A percentile compares a stretch with the other conserved stretches of the same genome.
phyloP scores from a whole-genome alignment of 2,113 vertebrate genomes.

The Takifugu bimaculatus region DNA sequence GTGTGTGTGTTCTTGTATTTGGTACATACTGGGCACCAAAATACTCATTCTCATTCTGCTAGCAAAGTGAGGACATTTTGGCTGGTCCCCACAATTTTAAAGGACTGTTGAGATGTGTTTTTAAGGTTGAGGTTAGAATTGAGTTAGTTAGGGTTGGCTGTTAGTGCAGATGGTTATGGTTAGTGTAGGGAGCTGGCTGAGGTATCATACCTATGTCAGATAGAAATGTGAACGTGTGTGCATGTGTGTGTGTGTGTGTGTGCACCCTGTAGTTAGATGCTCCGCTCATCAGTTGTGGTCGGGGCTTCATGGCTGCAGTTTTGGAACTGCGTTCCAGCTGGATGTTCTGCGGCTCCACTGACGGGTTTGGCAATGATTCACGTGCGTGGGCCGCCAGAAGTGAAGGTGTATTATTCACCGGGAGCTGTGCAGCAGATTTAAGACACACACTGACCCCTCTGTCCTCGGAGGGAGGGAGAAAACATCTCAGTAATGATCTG shows the following conservation, averaged over 20 bases:
- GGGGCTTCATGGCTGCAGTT: constrained; percentile 15
- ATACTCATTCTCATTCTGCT: no score
- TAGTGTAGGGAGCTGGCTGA: no score
- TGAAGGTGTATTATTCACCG: constrained; percentile 28
- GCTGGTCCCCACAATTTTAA: no score
- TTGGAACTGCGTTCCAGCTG: constrained; percentile 32
- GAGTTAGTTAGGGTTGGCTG: neutral
- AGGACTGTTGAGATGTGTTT: constrained; percentile 5
- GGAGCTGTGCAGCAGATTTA: constrained; percentile 17
- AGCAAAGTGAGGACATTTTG: no score
- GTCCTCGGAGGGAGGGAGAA: constrained; percentile 19
- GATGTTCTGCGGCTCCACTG: constrained; percentile 28
- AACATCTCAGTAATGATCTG: neutral
- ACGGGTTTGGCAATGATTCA: constrained; percentile 41
- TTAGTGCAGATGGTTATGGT: constrained; percentile 24
- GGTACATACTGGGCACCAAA: no score
- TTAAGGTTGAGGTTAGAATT: constrained; percentile 3
- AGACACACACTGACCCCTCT: constrained; percentile 24
- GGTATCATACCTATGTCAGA: no score
- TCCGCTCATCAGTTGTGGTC: constrained; percentile 51
- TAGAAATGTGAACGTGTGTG: neutral
- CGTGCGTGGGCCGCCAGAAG: constrained; percentile 25
- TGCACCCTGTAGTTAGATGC: constrained; percentile 44
- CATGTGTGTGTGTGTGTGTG: constrained; percentile 6
- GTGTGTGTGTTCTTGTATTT: neutral